Evolutionary conservation across 2,113 vertebrate genomes (phyloP).

Genomic region (Haemorhous mexicanus): DNA sequence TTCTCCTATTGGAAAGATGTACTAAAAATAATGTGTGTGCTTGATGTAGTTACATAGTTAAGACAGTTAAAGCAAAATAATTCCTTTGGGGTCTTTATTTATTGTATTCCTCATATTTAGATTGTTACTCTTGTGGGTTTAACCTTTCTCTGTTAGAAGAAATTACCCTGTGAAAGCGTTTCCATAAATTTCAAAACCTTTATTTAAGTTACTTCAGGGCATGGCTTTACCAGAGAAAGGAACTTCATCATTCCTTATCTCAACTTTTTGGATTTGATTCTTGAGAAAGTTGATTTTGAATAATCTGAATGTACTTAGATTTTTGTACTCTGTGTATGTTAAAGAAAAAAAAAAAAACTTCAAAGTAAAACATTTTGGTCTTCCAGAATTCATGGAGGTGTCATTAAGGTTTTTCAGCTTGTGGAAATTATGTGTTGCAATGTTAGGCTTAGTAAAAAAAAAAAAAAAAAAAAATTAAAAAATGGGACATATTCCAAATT

Average conservation of each 20-base stretch:
- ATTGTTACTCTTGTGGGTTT: neutral
- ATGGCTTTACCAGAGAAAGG: slow-evolving; percentile 11
- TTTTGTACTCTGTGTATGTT: neutral
- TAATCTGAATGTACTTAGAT: neutral
- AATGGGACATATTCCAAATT: neutral
- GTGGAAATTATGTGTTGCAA: slow-evolving; percentile 37
- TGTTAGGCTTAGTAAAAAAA: neutral
- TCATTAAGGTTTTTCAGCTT: slow-evolving; percentile 45
- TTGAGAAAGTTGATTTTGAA: neutral
- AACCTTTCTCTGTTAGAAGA: neutral
- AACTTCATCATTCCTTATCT: neutral
- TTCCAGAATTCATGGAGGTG: slow-evolving; percentile 45
- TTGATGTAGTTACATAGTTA: neutral
- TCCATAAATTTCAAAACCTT: neutral
- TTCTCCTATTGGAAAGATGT: neutral
- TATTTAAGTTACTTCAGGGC: neutral
- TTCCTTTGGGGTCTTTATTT: neutral
- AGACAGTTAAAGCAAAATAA: neutral
- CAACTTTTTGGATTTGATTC: neutral
- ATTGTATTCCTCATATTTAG: neutral
- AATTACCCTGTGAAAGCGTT: neutral
- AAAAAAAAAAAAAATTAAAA: neutral
- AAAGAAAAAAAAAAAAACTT: neutral
- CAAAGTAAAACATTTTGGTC: slow-evolving; percentile 4
- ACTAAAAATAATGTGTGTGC: neutral